Evolutionary conservation across 1,140 invertebrate species (phyloP).

Genomic region (Heliconius hermathena): DNA sequence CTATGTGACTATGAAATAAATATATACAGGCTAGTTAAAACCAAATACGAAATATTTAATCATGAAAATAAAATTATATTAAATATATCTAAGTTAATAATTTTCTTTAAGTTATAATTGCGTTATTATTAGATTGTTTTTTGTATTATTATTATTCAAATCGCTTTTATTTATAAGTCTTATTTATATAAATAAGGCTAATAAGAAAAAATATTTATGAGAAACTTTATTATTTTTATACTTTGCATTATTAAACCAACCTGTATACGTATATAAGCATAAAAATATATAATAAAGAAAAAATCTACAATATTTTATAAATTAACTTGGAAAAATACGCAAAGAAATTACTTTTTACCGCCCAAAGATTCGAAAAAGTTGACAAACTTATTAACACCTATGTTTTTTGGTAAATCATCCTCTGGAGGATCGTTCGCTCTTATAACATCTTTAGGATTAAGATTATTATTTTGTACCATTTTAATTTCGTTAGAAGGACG

Average conservation of each 20-base stretch:
- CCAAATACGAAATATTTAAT: neutral
- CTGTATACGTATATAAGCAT: neutral
- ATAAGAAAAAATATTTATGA: too few species aligned
- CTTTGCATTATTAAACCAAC: neutral
- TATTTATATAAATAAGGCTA: too few species aligned
- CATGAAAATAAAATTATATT: neutral
- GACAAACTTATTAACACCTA: constrained; percentile 76
- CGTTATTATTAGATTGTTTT: too few species aligned
- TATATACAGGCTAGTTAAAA: neutral
- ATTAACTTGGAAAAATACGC: neutral
- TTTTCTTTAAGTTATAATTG: too few species aligned
- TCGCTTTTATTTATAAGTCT: too few species aligned
- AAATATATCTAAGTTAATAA: too few species aligned
- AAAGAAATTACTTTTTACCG: constrained; percentile 65
- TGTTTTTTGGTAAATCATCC: constrained; percentile 77
- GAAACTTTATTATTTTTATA: too few species aligned
- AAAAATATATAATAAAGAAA: neutral
- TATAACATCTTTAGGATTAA: constrained; percentile 69
- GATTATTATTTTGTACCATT: constrained; percentile 63
- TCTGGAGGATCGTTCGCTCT: constrained; percentile 75
- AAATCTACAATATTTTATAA: neutral
- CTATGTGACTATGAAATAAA: neutral
- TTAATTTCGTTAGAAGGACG: constrained; percentile 74
- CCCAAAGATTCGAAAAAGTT: constrained; percentile 78
- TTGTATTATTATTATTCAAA: too few species aligned